Percentiles rank a stretch among this genome's conserved stretches.
phyloP scores from a whole-genome alignment of 1,140 invertebrate species.

The Octopus sinensis region DNA sequence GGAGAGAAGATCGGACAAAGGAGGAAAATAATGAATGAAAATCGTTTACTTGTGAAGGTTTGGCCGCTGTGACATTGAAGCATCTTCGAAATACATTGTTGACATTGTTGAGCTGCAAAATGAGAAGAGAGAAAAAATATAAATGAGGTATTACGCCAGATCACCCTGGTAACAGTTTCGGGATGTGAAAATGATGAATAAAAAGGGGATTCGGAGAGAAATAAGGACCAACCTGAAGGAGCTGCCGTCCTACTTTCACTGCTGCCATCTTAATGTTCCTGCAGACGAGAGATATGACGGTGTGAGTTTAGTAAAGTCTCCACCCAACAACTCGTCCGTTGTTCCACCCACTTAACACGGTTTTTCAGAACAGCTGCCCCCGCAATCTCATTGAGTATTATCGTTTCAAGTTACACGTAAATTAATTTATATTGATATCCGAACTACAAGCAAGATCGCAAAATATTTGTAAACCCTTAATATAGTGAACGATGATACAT shows the following conservation, averaged over 20 bases:
- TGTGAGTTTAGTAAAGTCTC: too few species aligned
- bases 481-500: too few species aligned
- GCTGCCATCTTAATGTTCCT: not conserved
- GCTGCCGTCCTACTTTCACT: not conserved
- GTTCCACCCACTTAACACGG: too few species aligned
- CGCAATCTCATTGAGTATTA: too few species aligned
- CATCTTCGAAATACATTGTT: slow-evolving; percentile 4
- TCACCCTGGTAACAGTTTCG: not conserved
- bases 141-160: not conserved
- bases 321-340: too few species aligned
- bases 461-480: too few species aligned
- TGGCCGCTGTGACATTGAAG: not conserved
- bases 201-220: not conserved
- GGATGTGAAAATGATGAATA: not conserved
- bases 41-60: not conserved
- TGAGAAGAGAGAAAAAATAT: not conserved
- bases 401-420: too few species aligned
- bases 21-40: not conserved
- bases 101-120: not conserved
- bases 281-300: too few species aligned
- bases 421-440: too few species aligned
- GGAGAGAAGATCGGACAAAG: not conserved
- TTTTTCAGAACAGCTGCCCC: too few species aligned
- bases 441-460: too few species aligned
- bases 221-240: not conserved